These are phyloP conservation scores for Phengaris arion DNA, from an alignment of 2,888 invertebrate species.

Conservation along the genomic window DNA sequence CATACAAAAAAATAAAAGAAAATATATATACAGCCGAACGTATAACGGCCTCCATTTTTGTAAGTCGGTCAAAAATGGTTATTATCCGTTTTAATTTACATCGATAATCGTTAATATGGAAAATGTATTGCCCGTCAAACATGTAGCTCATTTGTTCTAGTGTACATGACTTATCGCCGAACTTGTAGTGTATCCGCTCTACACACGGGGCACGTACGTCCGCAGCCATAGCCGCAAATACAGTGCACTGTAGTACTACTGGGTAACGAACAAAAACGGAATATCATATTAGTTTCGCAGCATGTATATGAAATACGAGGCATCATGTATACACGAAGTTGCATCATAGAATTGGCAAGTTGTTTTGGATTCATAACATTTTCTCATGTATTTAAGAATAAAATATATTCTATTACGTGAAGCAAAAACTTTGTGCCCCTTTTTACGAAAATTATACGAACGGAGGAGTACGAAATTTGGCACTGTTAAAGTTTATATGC, in stretches of 20 bases:
- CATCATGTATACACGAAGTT: background rate
- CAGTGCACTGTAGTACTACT: background rate
- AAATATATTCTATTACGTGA: too few species aligned
- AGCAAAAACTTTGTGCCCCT: too few species aligned
- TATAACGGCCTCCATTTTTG: too few species aligned
- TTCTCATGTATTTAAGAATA: too few species aligned
- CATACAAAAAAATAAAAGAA: too few species aligned
- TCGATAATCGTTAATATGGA: too few species aligned
- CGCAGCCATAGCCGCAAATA: background rate
- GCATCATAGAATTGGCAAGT: constrained; percentile 3
- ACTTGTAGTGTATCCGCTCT: background rate
- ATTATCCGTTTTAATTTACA: too few species aligned
- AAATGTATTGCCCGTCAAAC: background rate
- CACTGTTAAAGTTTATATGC: background rate
- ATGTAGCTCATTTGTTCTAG: background rate
- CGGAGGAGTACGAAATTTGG: too few species aligned
- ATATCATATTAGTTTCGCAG: background rate
- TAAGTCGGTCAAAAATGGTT: too few species aligned
- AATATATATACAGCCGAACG: too few species aligned
- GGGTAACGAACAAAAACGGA: constrained; percentile 11
- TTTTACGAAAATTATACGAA: too few species aligned
- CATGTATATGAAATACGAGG: constrained; percentile 6
- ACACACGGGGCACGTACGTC: constrained; percentile 4
- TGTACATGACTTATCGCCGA: background rate
- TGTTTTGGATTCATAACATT: background rate